Base-by-base conservation (phyloP, 2,888 invertebrate species). In the Drosophila kanekoi region DNA sequence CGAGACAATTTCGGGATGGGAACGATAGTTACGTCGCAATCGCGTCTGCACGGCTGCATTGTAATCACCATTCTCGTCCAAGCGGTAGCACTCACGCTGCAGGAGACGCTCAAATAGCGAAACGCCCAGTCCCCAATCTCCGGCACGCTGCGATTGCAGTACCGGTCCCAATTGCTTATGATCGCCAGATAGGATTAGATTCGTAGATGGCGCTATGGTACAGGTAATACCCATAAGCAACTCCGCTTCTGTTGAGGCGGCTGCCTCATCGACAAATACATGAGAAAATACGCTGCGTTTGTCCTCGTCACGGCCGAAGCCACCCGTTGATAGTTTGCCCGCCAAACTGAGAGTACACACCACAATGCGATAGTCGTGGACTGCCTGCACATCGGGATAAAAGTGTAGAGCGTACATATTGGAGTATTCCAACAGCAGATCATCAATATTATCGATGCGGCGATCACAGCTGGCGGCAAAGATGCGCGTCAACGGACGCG, bases 181-280 rank as follows among this genome's bases (percentile, higher is more conserved):
- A 93, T 96, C 96, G 2, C 96, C 96, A 18, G 95, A 94, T 58
- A 96, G 89, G 16, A 96, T 93, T 13, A 96, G 87, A 91, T 94
- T 93, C 64, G 90, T 93, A 0, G 75, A 73, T 18, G 72, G 81
- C 32, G 90, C 87, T 32, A 91, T 81, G 33, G 92, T 82, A 49
- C 90, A 91, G 35, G 92, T 92, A 48, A 94, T 91, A 10, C 95
- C 94, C 80, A 95, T 94, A 44, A 95, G 87, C n/a, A 94, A 93
- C 90, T 96, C 96, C 0, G 95, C 94, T 91, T 96, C 96, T 5
- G 93, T 94, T 0, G 95, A 94, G 85, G 96, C 96, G 0, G 96
- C 96, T 14, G 95, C 95, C 92, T 96, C 96, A 89, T 96, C 96
- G 47, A 96, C 93, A 89, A 96, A 95, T 9, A 96, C 93, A 87